Conservation (phyloP, 2,888 invertebrate species). For the Diploptera punctata region DNA sequence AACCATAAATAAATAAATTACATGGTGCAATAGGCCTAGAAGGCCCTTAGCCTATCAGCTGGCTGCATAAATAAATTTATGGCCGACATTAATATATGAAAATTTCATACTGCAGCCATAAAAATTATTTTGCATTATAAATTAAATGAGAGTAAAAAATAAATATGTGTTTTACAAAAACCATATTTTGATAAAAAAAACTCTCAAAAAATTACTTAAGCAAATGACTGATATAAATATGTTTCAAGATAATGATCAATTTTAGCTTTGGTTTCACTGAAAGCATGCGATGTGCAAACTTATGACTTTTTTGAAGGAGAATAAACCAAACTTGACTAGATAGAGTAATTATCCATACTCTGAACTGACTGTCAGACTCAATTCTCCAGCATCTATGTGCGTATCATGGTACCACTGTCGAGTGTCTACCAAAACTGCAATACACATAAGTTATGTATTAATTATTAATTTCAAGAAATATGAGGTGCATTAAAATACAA, state of each 20-base stretch:
- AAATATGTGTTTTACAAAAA: constrained; percentile 2
- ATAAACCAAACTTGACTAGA: background rate
- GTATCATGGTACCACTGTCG: constrained; percentile 93
- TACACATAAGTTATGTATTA: background rate
- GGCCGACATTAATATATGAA: background rate
- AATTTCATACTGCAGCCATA: constrained; percentile 5
- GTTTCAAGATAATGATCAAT: too few species aligned
- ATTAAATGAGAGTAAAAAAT: background rate
- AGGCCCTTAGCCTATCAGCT: too few species aligned
- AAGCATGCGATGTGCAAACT: too few species aligned
- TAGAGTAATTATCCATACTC: constrained; percentile 77
- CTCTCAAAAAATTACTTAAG: background rate
- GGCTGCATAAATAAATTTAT: background rate
- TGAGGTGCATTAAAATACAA: background rate
- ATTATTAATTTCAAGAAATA: background rate
- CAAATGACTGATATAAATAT: background rate
- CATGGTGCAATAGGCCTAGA: too few species aligned
- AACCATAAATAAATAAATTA: background rate
- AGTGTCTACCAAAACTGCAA: constrained; percentile 83
- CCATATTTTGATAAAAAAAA: background rate
- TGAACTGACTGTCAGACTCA: constrained; percentile 88
- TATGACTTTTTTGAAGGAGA: background rate
- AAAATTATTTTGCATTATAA: background rate
- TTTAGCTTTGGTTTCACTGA: too few species aligned
- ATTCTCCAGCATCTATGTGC: constrained; percentile 77